phyloP scores from a whole-genome alignment of 2,113 vertebrate genomes.

The Danionella cerebrum region DNA sequence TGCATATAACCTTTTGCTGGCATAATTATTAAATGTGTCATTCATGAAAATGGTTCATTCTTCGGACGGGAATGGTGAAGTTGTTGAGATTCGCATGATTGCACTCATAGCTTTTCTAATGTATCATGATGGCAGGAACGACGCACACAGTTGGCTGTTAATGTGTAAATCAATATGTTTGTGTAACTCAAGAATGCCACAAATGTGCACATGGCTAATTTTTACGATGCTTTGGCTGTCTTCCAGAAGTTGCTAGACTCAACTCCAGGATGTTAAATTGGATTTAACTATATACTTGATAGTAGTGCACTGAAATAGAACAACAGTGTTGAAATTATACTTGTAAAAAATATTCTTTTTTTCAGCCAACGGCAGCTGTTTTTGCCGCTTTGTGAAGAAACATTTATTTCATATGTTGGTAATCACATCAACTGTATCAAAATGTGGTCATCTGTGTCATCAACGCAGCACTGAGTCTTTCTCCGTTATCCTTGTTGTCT shows the following conservation, averaged over 20 bases:
- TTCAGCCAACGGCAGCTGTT: too few species aligned
- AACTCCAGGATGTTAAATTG: not conserved
- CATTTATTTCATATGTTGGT: too few species aligned
- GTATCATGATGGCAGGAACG: conserved; percentile 41
- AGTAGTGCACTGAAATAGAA: too few species aligned
- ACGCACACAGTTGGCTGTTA: conserved; percentile 25
- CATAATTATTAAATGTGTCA: too few species aligned
- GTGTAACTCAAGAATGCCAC: conserved; percentile 40
- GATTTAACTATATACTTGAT: not conserved
- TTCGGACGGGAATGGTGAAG: too few species aligned
- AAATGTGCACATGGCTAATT: conserved; percentile 29
- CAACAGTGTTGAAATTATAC: too few species aligned
- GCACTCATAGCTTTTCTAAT: conserved; percentile 29
- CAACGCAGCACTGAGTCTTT: conserved; percentile 6
- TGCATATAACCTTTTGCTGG: too few species aligned
- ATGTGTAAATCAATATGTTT: conserved; percentile 40
- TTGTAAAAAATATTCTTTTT: too few species aligned
- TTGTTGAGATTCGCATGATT: conserved; percentile 30
- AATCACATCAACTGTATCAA: too few species aligned
- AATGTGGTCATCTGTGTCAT: too few species aligned
- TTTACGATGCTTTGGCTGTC: conserved; percentile 22
- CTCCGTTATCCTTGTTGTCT: not conserved
- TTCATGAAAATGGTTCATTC: too few species aligned
- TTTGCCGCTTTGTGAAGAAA: too few species aligned
- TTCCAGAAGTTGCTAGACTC: conserved; percentile 19